Evolutionary conservation across 2,797 vertebrate species (phyloP).

Genomic region (Anas flavirostris): DNA sequence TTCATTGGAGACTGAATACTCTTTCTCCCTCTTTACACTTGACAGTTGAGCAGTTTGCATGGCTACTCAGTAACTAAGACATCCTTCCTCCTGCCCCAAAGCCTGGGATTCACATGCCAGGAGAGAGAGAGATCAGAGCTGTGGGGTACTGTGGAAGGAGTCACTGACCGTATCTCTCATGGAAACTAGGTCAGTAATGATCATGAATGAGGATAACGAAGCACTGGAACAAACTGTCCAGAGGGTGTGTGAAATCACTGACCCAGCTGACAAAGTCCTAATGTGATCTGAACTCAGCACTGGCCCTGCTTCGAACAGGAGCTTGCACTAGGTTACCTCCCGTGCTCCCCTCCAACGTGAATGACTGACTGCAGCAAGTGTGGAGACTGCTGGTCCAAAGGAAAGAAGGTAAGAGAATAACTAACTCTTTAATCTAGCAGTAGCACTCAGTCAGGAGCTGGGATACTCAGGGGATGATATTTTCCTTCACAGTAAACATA

Average conservation of each 20-base stretch:
- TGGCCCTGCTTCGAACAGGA: neutral
- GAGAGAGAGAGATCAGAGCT: neutral
- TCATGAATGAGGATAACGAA: fast-evolving
- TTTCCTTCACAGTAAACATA: neutral
- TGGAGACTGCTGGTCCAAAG: neutral
- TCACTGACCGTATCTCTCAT: neutral
- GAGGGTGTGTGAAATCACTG: fast-evolving
- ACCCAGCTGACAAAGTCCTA: neutral
- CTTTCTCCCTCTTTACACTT: neutral
- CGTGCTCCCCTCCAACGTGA: neutral
- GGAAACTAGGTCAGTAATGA: neutral
- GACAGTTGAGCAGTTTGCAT: neutral
- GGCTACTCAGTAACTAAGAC: neutral
- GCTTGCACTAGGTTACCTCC: neutral
- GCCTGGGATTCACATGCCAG: neutral
- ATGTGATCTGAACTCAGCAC: neutral
- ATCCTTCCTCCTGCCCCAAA: neutral
- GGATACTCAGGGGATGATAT: neutral
- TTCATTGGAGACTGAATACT: neutral
- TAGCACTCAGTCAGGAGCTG: neutral
- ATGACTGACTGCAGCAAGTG: neutral
- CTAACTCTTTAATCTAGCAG: neutral
- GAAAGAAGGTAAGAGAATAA: neutral
- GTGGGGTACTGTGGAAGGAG: neutral
- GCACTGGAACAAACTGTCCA: neutral